phyloP scores from a whole-genome alignment of 2,888 invertebrate genomes.

The Bembecia ichneumoniformis region DNA sequence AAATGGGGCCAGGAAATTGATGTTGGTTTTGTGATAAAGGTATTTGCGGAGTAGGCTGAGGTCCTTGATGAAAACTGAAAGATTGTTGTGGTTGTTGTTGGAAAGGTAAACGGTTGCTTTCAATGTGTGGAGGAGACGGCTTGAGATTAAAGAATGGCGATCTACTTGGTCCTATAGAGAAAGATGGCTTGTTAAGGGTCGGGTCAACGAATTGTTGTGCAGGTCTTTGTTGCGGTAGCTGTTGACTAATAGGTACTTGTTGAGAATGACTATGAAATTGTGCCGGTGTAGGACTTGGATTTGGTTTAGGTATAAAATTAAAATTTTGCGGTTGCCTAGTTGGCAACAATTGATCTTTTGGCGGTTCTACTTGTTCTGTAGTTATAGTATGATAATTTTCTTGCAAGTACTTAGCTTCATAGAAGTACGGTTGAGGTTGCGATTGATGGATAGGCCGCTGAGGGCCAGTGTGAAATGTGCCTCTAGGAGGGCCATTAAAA shows the following conservation, averaged over 20 bases:
- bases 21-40: slow-evolving; percentile 31
- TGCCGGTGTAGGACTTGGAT: slow-evolving; percentile 38
- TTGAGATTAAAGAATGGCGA: slow-evolving; percentile 59
- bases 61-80: slow-evolving; percentile 59
- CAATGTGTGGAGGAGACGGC: slow-evolving; percentile 57
- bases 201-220: slow-evolving; percentile 49
- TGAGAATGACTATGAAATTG: slow-evolving; percentile 47
- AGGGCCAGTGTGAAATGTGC: slow-evolving; percentile 62
- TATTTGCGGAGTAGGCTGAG: slow-evolving; percentile 34
- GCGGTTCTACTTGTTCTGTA: slow-evolving; percentile 56
- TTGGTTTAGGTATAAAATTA: slow-evolving; percentile 37
- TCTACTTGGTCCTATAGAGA: slow-evolving; percentile 41
- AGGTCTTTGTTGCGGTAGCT: slow-evolving; percentile 63
- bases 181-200: slow-evolving; percentile 47
- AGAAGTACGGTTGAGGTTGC: slow-evolving; percentile 51
- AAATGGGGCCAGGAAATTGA: slow-evolving; percentile 32
- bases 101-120: slow-evolving; percentile 51
- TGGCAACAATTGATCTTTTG: slow-evolving; percentile 53
- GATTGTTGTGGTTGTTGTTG: slow-evolving; percentile 43
- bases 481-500: slow-evolving; percentile 50
- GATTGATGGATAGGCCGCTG: slow-evolving; percentile 67
- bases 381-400: slow-evolving; percentile 70
- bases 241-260: slow-evolving; percentile 50
- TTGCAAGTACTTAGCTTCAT: slow-evolving; percentile 66
- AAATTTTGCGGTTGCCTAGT: slow-evolving; percentile 46